Base-by-base conservation (phyloP, 2,797 vertebrate species). In the Chaetophractus vellerosus region DNA sequence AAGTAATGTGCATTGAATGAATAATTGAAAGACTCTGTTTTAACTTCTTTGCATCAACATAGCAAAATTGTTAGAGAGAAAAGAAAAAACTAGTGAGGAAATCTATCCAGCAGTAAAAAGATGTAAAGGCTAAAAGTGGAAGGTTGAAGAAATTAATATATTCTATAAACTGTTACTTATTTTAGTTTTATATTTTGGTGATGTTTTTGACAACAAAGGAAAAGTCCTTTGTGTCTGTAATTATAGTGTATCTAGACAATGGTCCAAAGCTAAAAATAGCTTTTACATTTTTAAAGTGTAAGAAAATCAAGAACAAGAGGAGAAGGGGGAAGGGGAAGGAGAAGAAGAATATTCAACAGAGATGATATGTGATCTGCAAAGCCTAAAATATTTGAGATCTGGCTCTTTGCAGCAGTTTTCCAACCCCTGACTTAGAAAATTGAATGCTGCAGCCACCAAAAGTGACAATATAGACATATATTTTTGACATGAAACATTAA, bases 1-100 rank as follows among this genome's bases (percentile, higher is more conserved):
- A 79, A 90, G 45, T 79, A 91, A 81, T 28, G 16, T 52, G 11
- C 41, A n/a, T 28, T 71, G n/a, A 81, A 81, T 41, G 75, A 91
- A 81, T 75, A 48, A 68, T 12, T 38, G 41, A 38, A 74, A 23
- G 19, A 55, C 24, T 91, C 33, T 81, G 6, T 66, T 75, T 21
- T 75, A 48, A 68, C 50, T 26, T 50, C 23, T 75, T n/a, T 59
- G 52, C 6, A 68, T 87, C 12, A 61, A 16, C 26, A 59, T 66
- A 87, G 74, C 2, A 91, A 55, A 80, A 33, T 82, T 61, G 28
- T 64, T 75, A 82, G 69, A 68, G 52, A 78, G 9, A 66, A 8
- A 9, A 48, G 48, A 59, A 36, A 36, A 74, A 87, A 75, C 10
- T 59, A 48, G n/a, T 68, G 36, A 75, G 59, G 50, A 57, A 91